Percentiles rank a stretch among this genome's conserved stretches.
phyloP scores from a whole-genome alignment of 2,113 vertebrate species.

The Rissa tridactyla region DNA sequence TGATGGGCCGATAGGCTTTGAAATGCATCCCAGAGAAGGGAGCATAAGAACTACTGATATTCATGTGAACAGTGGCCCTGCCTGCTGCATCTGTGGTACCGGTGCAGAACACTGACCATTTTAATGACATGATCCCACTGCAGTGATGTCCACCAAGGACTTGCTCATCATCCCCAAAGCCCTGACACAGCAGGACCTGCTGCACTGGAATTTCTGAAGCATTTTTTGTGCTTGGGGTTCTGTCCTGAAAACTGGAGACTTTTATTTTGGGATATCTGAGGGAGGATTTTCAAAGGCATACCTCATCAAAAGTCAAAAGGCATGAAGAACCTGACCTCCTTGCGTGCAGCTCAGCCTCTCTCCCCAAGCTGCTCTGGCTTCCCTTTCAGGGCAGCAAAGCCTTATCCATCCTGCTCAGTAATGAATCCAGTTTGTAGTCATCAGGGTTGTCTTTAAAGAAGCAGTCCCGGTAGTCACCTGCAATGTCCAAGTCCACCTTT shows the following conservation, averaged over 20 bases:
- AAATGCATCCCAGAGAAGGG: not conserved
- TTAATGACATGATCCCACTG: not conserved
- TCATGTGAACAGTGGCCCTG: not conserved
- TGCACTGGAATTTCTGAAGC: not conserved
- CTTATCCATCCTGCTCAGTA: not conserved
- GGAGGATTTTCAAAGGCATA: conserved; percentile 42
- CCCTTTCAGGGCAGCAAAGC: not conserved
- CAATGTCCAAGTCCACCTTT: not conserved
- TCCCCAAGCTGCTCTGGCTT: not conserved
- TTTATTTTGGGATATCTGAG: not conserved
- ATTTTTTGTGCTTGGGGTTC: not conserved
- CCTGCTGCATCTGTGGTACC: not conserved
- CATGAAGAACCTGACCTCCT: conserved; percentile 44
- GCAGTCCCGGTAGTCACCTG: not conserved
- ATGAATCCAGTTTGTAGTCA: not conserved
- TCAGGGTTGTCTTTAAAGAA: not conserved
- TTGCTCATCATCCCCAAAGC: not conserved
- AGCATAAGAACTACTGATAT: not conserved
- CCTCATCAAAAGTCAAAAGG: conserved; percentile 34
- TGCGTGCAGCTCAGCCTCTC: not conserved
- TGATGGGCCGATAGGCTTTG: conserved; percentile 10
- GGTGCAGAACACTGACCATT: not conserved
- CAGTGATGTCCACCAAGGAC: not conserved
- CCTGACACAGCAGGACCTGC: not conserved
- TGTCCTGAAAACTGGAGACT: not conserved